These are phyloP conservation scores for Hemaris fuciformis DNA, from an alignment of 2,888 invertebrate species.

Conservation along the genomic window DNA sequence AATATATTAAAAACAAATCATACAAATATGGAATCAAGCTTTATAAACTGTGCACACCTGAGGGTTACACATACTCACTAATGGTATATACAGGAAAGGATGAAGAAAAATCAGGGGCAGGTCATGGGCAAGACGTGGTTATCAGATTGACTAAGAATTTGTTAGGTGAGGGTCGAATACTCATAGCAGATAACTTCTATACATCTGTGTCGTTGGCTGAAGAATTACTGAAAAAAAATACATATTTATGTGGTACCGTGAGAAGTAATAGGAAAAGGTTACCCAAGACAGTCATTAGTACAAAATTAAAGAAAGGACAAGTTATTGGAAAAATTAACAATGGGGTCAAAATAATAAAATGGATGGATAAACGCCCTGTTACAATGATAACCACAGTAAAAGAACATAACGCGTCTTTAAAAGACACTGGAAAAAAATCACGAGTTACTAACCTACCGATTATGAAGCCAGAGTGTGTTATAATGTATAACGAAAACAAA, in stretches of 20 bases:
- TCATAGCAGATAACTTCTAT: constrained; percentile 39
- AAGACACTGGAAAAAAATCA: too few relatives aligned
- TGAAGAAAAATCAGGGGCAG: constrained; percentile 17
- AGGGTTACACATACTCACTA: constrained; percentile 28
- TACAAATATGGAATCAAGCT: constrained; percentile 44
- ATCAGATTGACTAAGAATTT: constrained; percentile 23
- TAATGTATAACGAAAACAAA: too few relatives aligned
- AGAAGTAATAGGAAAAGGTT: constrained; percentile 29
- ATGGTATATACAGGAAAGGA: constrained; percentile 17
- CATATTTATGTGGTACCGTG: constrained; percentile 31
- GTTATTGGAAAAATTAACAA: constrained; percentile 32
- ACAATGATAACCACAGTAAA: constrained; percentile 32
- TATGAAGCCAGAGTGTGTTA: too few relatives aligned
- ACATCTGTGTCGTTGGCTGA: constrained; percentile 32
- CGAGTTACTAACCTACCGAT: too few relatives aligned
- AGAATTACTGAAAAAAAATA: constrained; percentile 25
- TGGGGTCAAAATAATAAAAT: constrained; percentile 27
- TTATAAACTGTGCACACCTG: constrained; percentile 40
- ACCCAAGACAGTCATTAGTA: constrained; percentile 26
- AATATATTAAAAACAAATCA: constrained; percentile 41
- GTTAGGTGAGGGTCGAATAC: constrained; percentile 26
- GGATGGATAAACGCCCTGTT: constrained; percentile 29
- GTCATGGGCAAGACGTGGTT: constrained; percentile 25
- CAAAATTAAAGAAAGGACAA: constrained; percentile 33
- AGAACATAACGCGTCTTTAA: constrained; percentile 28